phyloP scores from a whole-genome alignment of 2,797 vertebrate genomes.

The Coccyzus lansbergi region DNA sequence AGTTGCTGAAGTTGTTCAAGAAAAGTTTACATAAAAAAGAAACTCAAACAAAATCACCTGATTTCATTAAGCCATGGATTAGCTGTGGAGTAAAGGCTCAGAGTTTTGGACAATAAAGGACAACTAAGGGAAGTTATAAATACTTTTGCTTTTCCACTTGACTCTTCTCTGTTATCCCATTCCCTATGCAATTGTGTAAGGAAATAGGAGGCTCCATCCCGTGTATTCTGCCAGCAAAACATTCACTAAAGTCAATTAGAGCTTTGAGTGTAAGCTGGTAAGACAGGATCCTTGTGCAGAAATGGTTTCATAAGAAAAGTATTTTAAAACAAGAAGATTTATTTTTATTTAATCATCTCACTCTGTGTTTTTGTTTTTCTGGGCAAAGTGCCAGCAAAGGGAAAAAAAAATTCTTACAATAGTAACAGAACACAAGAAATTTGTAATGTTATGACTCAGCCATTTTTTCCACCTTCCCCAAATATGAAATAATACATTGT shows the following conservation, averaged over 20 bases:
- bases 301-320: slow-evolving; percentile 15
- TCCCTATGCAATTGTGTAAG: background rate
- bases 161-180: background rate
- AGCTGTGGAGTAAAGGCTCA: background rate
- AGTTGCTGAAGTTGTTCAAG: too few relatives aligned
- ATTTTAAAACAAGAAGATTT: slow-evolving; percentile 16
- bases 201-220: background rate
- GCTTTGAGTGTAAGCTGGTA: background rate
- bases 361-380: slow-evolving; percentile 44
- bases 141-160: background rate
- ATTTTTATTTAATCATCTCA: slow-evolving; percentile 58
- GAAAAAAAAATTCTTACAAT: slow-evolving; percentile 31
- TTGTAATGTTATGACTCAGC: slow-evolving; percentile 27
- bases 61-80: background rate
- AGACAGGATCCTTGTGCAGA: background rate
- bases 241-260: background rate
- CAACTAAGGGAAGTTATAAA: background rate
- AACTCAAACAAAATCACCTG: background rate
- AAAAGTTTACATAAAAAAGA: background rate
- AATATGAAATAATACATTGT: background rate
- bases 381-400: slow-evolving; percentile 67
- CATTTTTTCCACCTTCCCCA: slow-evolving; percentile 36
- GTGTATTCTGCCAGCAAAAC: background rate
- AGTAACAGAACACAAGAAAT: slow-evolving; percentile 53
- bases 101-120: background rate